Evolutionary conservation across 2,888 invertebrate species (phyloP).

Genomic region (Orchesellides sinensis): DNA sequence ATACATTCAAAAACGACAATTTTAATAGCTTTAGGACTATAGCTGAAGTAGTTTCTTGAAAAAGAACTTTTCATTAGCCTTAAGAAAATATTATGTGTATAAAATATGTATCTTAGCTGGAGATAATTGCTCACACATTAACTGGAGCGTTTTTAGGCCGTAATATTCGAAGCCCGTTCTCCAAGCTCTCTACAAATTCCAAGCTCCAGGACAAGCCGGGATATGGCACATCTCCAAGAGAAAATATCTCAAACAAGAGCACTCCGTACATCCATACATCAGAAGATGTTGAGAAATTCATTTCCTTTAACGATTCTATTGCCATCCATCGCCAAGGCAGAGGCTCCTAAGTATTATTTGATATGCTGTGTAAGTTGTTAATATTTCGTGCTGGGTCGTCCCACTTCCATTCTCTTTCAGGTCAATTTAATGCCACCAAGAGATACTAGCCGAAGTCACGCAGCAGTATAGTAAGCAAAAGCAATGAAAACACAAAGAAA

Average conservation of each 20-base stretch:
- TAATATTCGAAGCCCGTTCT: conserved; percentile 41
- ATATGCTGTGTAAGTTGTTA: conserved; percentile 18
- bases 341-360: conserved; percentile 50
- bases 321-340: conserved; percentile 61
- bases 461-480: neutral
- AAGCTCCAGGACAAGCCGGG: conserved; percentile 53
- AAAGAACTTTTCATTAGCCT: neutral
- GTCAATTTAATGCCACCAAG: conserved; percentile 5
- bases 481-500: conserved; percentile 24
- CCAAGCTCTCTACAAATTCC: conserved; percentile 47
- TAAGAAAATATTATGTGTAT: neutral
- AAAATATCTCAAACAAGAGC: conserved; percentile 51
- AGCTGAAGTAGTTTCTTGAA: neutral
- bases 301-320: conserved; percentile 42
- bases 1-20: neutral
- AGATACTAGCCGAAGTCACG: neutral
- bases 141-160: conserved; percentile 33
- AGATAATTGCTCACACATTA: conserved; percentile 34
- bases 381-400: conserved; percentile 31
- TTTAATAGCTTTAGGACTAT: neutral
- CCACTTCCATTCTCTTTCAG: conserved; percentile 25
- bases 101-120: neutral
- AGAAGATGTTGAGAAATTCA: conserved; percentile 44
- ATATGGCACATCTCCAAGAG: conserved; percentile 56
- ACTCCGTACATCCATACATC: conserved; percentile 60